A percentile compares a stretch with the other conserved stretches of the same genome.
These are phyloP conservation scores for Cuniculus paca DNA, from an alignment of 2,797 vertebrate genomes.

Conservation along the genomic window DNA sequence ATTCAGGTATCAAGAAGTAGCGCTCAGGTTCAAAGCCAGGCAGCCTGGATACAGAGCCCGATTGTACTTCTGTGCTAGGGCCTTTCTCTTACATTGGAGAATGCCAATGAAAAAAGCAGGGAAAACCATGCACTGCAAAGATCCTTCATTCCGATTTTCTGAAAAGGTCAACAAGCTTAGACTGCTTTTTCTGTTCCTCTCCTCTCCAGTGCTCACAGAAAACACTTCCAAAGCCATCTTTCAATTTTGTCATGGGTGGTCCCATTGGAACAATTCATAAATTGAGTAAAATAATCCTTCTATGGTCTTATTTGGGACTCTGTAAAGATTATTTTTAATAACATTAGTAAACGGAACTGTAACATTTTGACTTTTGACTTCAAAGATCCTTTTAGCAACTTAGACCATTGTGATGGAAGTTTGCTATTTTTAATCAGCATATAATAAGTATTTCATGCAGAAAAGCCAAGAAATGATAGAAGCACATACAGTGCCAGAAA, in stretches of 20 bases:
- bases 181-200: background rate
- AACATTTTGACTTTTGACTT: constrained; percentile 4
- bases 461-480: background rate
- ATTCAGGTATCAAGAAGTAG: background rate
- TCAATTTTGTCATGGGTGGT: background rate
- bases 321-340: background rate
- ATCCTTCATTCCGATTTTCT: background rate
- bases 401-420: background rate
- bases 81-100: background rate
- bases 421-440: background rate
- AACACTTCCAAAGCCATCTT: background rate
- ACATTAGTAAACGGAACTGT: background rate
- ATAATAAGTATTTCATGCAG: background rate
- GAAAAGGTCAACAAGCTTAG: background rate
- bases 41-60: background rate
- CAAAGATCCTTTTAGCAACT: background rate
- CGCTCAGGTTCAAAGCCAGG: background rate
- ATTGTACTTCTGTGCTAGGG: background rate
- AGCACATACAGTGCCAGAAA: background rate
- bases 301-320: background rate
- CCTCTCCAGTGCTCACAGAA: background rate
- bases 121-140: background rate
- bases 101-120: background rate
- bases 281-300: background rate
- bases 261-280: background rate